Evolutionary conservation across 2,797 vertebrate genomes (phyloP).

Genomic region (Bradypodion ventrale): DNA sequence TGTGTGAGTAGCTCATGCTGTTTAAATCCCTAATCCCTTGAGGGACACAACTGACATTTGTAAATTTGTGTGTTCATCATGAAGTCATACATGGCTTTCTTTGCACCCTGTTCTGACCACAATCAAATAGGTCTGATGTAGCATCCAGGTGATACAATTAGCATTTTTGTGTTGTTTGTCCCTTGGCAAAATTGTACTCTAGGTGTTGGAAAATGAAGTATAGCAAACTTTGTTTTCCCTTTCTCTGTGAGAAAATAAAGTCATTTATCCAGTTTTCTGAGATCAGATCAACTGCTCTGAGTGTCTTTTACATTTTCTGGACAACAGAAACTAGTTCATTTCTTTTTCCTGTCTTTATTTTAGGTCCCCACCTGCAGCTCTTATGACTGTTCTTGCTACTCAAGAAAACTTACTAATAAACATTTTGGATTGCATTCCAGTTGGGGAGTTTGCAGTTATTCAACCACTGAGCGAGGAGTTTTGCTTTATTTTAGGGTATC

Average conservation of each 20-base stretch:
- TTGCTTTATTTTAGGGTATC: conserved; percentile 91
- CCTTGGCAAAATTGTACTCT: not conserved
- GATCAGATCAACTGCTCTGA: not conserved
- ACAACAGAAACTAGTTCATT: not conserved
- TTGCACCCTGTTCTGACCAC: not conserved
- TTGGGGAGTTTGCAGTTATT: conserved; percentile 91
- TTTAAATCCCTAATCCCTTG: not conserved
- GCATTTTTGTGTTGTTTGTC: not conserved
- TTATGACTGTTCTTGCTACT: conserved; percentile 86
- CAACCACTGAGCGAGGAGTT: conserved; percentile 90
- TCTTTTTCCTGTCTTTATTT: not conserved
- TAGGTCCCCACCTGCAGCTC: conserved; percentile 90
- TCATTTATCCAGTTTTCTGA: not conserved
- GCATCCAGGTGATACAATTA: not conserved
- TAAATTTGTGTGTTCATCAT: not conserved
- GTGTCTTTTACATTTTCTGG: not conserved
- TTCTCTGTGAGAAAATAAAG: not conserved
- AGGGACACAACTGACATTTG: not conserved
- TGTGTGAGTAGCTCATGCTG: not conserved
- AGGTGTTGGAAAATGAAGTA: not conserved
- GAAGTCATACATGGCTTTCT: not conserved
- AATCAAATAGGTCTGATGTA: not conserved
- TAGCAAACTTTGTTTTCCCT: not conserved
- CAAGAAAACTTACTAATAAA: conserved; percentile 90
- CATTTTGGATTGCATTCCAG: conserved; percentile 85